Base-by-base conservation (phyloP, 2,888 invertebrate genomes). In the Eremobia ochroleuca region DNA sequence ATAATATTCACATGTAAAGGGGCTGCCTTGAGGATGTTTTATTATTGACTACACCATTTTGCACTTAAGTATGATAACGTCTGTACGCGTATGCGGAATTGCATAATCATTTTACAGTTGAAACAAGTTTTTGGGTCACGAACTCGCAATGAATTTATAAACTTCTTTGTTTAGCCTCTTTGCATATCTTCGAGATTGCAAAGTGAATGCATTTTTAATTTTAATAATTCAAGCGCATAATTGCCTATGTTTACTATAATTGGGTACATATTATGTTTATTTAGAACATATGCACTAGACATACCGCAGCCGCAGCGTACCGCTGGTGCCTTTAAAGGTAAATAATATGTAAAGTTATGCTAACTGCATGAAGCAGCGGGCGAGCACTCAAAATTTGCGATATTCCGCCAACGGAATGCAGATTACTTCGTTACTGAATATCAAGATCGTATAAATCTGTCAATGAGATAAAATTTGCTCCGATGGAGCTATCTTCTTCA, bases 271-370 rank as follows among this genome's bases (percentile, higher is more conserved):
- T 15, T 80, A 71, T 65, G 49, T 59, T 34, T 81, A 68, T 76
- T 79, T 81, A 79, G 67, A 76, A 71, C 70, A 66, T 82, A 68
- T 76, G 59, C 61, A 64, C 74, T 82, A 75, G 62, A 82, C 76
- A 73, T 76, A 82, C 68, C 62, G 73, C 73, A 80, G 73, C 77
- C 65, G 62, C 49, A 49, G 77, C 69, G 68, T 87, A 82, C 75
- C 76, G 89, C 86, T 85, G 88, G 82, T 91, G 92, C 92, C 92
- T 93, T 93, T 92, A 92, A 91, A 91, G 90, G 91, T 90, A 91
- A 93, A 93, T 93, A 93, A 93, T 93, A 94, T 94, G 95, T 92
- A 94, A 95, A 96, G 92, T 94, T 95, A 96, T 96, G 95, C 95
- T 94, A 95, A 96, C 92, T 91, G 92, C 91, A 91, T 90, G 89